Conservation (phyloP, 2,888 invertebrate genomes). For the Gasteruption jaculator region DNA sequence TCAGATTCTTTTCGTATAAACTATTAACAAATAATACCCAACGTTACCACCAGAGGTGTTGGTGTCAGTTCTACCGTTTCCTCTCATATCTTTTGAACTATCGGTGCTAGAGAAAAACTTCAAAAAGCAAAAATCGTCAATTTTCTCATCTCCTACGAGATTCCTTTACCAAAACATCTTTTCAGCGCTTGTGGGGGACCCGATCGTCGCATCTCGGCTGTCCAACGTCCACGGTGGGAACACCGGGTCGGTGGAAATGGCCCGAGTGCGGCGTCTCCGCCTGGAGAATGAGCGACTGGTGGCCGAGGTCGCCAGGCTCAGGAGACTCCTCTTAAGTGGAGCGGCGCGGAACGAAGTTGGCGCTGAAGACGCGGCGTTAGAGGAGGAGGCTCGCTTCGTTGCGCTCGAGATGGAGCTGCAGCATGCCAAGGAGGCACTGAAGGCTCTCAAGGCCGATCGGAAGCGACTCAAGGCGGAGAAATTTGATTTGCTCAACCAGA, state of each 20-base stretch:
- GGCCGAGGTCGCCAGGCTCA: conserved; percentile 66
- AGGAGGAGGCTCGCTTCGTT: conserved; percentile 56
- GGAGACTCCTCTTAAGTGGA: conserved; percentile 64
- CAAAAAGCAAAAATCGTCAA: no score
- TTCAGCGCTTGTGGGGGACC: conserved; percentile 34
- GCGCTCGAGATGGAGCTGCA: conserved; percentile 69
- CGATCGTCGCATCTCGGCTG: conserved; percentile 44
- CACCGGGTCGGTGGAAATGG: conserved; percentile 57
- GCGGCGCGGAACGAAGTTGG: conserved; percentile 60
- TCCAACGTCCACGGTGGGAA: conserved; percentile 43
- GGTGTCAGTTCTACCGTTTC: neutral
- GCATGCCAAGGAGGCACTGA: conserved; percentile 75
- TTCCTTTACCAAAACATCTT: neutral
- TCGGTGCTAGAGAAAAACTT: no score
- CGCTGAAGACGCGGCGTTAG: conserved; percentile 54
- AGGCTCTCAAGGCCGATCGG: conserved; percentile 82
- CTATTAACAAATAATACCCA: no score
- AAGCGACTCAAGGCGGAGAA: conserved; percentile 90
- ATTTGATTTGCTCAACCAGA: conserved; percentile 87
- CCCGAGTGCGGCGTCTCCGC: conserved; percentile 62
- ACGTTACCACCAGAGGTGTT: neutral
- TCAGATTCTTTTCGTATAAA: no score
- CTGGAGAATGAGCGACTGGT: conserved; percentile 75
- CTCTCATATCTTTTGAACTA: no score
- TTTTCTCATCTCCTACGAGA: no score